A percentile compares a stretch with the other conserved stretches of the same genome.
Evolutionary conservation across 2,888 invertebrate genomes (phyloP).

Genomic region (Abrostola tripartita): DNA sequence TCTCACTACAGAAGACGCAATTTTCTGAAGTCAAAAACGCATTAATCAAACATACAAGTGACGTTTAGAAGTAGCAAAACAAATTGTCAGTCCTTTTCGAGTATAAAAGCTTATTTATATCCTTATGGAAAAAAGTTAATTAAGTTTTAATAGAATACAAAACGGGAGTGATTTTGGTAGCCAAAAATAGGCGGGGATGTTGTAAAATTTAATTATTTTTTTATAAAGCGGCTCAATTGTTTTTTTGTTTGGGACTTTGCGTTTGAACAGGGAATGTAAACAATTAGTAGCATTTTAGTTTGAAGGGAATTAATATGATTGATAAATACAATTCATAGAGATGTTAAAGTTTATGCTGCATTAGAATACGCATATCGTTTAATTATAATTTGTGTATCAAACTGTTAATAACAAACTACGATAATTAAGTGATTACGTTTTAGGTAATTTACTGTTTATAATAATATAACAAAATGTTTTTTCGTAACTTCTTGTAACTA

Average conservation of each 20-base stretch:
- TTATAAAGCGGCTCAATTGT: conserved; percentile 70
- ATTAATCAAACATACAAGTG: conserved; percentile 86
- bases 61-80: conserved; percentile 88
- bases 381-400: too few relatives aligned
- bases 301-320: conserved; percentile 50
- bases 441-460: too few relatives aligned
- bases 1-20: conserved; percentile 75
- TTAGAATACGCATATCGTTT: too few relatives aligned
- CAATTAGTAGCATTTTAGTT: conserved; percentile 68
- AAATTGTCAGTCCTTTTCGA: conserved; percentile 82
- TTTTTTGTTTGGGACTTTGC: conserved; percentile 70
- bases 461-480: too few relatives aligned
- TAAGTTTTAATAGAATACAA: conserved; percentile 88
- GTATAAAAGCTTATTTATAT: conserved; percentile 78
- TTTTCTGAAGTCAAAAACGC: conserved; percentile 79
- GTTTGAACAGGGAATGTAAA: conserved; percentile 81
- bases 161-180: conserved; percentile 87
- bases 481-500: neutral
- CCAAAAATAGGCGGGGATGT: conserved; percentile 88
- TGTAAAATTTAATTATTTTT: conserved; percentile 88
- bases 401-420: too few relatives aligned
- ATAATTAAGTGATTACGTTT: too few relatives aligned
- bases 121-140: conserved; percentile 86
- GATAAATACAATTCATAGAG: conserved; percentile 54
- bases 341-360: conserved; percentile 32